These are phyloP conservation scores for Pollimyrus isidori DNA, from an alignment of 2,113 vertebrate genomes.

Conservation along the genomic window DNA sequence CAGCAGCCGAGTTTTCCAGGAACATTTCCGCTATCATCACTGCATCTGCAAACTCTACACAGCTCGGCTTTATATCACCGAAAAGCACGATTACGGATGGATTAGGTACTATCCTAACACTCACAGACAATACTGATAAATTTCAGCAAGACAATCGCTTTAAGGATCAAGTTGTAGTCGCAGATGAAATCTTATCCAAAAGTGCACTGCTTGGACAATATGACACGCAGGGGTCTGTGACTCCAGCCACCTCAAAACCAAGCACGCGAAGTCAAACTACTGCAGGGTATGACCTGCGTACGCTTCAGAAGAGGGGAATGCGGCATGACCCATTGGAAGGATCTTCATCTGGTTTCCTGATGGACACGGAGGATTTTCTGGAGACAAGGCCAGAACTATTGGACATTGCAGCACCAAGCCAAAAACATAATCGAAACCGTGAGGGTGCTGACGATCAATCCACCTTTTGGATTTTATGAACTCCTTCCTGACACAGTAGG, in stretches of 20 bases:
- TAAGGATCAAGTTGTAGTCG: background rate
- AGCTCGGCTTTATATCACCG: background rate
- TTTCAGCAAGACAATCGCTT: background rate
- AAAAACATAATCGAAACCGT: background rate
- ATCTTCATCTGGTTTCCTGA: background rate
- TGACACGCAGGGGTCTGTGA: background rate
- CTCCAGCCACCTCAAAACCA: background rate
- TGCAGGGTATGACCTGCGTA: background rate
- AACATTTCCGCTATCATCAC: background rate
- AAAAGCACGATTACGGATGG: background rate
- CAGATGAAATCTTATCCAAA: conserved; percentile 3
- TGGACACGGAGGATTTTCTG: background rate
- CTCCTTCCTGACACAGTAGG: background rate
- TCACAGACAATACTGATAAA: background rate
- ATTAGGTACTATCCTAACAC: background rate
- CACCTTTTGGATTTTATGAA: background rate
- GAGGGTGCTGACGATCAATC: background rate
- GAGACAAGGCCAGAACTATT: background rate
- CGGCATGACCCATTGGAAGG: background rate
- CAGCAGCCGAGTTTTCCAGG: background rate
- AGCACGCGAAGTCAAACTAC: conserved; percentile 24
- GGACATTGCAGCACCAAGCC: background rate
- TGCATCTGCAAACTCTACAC: background rate
- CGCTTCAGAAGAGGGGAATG: background rate
- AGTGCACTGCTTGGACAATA: background rate